phyloP scores from a whole-genome alignment of 1,140 invertebrate genomes.

The Sitophilus oryzae region DNA sequence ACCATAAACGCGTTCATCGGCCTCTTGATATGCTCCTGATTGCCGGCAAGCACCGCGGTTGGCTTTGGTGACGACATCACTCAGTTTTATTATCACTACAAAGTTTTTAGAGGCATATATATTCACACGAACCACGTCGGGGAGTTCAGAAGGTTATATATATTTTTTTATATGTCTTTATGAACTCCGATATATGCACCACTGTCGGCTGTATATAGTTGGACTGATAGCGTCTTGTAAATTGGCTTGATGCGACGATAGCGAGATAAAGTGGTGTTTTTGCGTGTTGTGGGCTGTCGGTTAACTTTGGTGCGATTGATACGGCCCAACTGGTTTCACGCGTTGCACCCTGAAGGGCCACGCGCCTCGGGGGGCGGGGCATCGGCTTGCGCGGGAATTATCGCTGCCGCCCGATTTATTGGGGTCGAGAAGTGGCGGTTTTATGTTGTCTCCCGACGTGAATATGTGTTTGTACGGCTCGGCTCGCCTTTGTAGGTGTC shows the following conservation, averaged over 20 bases:
- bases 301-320: neutral
- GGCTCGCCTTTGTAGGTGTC: constrained; percentile 8
- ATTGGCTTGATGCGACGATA: too few species aligned
- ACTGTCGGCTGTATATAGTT: too few species aligned
- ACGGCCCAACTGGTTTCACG: neutral
- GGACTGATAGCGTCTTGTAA: too few species aligned
- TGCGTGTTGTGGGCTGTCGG: neutral
- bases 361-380: constrained; percentile 7
- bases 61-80: constrained; percentile 42
- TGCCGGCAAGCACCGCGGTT: constrained; percentile 14
- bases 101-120: neutral
- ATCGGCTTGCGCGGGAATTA: constrained; percentile 14
- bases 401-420: constrained; percentile 19
- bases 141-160: too few species aligned
- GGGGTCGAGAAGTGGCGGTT: constrained; percentile 18
- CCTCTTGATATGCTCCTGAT: constrained; percentile 74
- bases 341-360: neutral
- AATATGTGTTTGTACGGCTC: constrained; percentile 23
- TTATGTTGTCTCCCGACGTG: constrained; percentile 25
- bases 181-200: too few species aligned
- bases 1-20: constrained; percentile 95
- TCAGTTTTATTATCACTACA: neutral
- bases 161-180: too few species aligned
- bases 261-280: neutral
- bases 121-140: neutral